Percentiles rank a stretch among this genome's conserved stretches.
phyloP scores from a whole-genome alignment of 2,888 invertebrate species.

The Aspidiotus rigidus region DNA sequence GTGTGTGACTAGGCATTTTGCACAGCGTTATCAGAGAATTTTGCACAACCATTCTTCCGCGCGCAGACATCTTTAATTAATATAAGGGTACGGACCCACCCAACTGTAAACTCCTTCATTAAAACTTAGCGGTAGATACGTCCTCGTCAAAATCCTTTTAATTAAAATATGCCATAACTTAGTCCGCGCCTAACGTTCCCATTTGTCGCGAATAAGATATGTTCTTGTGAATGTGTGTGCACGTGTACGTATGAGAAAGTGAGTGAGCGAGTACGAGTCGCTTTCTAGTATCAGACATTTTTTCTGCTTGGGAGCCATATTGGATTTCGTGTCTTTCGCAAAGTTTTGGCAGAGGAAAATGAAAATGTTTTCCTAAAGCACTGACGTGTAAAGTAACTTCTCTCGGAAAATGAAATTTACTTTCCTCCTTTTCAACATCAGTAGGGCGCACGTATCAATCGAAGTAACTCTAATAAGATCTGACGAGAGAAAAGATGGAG shows the following conservation, averaged over 20 bases:
- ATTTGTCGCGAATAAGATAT: conserved; percentile 18
- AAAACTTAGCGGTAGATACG: conserved; percentile 32
- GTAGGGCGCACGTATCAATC: no score
- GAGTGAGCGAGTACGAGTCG: neutral
- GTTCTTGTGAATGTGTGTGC: neutral
- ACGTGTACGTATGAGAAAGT: neutral
- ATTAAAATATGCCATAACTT: conserved; percentile 32
- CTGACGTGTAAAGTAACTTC: conserved; percentile 18
- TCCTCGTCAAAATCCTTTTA: conserved; percentile 32
- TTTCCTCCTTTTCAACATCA: neutral
- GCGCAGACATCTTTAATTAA: conserved; percentile 34
- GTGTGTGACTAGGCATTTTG: neutral
- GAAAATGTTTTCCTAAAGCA: neutral
- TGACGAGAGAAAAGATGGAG: no score
- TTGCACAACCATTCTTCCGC: conserved; percentile 25
- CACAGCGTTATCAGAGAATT: conserved; percentile 16
- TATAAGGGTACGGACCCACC: conserved; percentile 25
- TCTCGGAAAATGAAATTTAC: conserved; percentile 15
- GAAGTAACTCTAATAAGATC: no score
- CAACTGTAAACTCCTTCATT: conserved; percentile 34
- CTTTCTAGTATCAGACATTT: neutral
- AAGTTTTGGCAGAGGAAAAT: conserved; percentile 8
- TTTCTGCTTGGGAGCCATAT: conserved; percentile 8
- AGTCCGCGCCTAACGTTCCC: conserved; percentile 17
- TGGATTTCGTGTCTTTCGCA: neutral